Percentiles rank a stretch among this genome's conserved stretches.
Evolutionary conservation across 1,140 invertebrate species (phyloP).

Genomic region (Drosophila kepulauana): DNA sequence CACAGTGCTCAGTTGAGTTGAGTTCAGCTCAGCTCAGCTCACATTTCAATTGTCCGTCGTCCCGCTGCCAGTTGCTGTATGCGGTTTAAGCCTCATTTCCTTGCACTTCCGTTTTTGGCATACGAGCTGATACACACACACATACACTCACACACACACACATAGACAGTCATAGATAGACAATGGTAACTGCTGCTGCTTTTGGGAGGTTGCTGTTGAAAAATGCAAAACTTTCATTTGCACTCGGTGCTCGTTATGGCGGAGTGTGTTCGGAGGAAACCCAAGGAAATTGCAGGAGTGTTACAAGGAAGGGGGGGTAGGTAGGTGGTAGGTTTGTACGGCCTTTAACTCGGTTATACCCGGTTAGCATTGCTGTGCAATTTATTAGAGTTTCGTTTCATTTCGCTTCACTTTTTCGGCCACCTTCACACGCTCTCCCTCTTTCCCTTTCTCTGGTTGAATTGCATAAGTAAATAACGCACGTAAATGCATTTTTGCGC

Average conservation of each 20-base stretch:
- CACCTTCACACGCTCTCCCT: neutral
- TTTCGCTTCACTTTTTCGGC: conserved; percentile 41
- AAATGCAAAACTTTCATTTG: conserved; percentile 80
- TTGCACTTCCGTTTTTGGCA: conserved; percentile 73
- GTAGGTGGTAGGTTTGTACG: neutral
- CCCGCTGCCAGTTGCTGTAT: conserved; percentile 51
- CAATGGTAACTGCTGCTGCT: conserved; percentile 58
- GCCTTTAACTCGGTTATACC: conserved; percentile 74
- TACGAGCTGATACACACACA: conserved; percentile 64
- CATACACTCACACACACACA: conserved; percentile 20
- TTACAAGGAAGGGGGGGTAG: neutral
- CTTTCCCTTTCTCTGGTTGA: conserved; percentile 11
- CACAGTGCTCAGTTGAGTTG: neutral
- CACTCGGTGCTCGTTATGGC: conserved; percentile 67
- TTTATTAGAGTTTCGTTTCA: conserved; percentile 73
- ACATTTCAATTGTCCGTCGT: conserved; percentile 68
- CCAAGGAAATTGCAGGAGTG: conserved; percentile 13
- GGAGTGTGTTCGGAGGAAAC: neutral
- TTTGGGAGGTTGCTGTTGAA: conserved; percentile 65
- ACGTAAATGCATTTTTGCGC: conserved; percentile 73
- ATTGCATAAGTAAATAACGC: conserved; percentile 78
- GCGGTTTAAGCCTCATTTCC: conserved; percentile 79
- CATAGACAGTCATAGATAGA: conserved; percentile 46
- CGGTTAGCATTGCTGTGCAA: conserved; percentile 67
- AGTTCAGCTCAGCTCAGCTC: conserved; percentile 45